phyloP scores from a whole-genome alignment of 1,140 invertebrate genomes.

The Pemphigus obesinymphae region DNA sequence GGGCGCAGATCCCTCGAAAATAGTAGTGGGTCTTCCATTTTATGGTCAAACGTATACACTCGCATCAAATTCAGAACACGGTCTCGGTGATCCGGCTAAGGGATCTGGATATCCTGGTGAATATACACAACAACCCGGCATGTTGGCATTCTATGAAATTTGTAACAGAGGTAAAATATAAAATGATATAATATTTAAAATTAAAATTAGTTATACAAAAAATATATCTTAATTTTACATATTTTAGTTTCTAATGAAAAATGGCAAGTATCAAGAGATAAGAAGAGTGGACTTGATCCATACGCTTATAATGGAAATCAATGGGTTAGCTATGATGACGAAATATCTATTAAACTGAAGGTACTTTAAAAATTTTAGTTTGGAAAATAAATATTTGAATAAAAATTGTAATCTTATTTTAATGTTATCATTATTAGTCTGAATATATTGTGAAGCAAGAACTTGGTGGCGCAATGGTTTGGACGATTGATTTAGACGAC shows the following conservation, averaged over 20 bases:
- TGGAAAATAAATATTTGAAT: not conserved
- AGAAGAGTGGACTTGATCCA: constrained; percentile 57
- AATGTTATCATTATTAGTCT: constrained; percentile 53
- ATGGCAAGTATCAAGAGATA: constrained; percentile 45
- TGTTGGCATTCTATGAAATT: constrained; percentile 85
- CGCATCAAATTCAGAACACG: constrained; percentile 53
- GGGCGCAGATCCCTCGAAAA: constrained; percentile 73
- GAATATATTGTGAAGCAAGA: constrained; percentile 65
- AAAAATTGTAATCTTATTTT: no score
- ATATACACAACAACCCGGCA: constrained; percentile 81
- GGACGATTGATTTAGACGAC: constrained; percentile 89
- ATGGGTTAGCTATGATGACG: constrained; percentile 88
- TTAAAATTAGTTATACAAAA: no score
- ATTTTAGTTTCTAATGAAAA: constrained; percentile 46
- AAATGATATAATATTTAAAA: no score
- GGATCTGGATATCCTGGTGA: constrained; percentile 74
- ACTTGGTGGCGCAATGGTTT: constrained; percentile 76
- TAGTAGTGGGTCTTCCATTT: constrained; percentile 80
- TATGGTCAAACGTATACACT: constrained; percentile 84
- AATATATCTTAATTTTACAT: not conserved
- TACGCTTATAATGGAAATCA: constrained; percentile 74
- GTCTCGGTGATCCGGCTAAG: constrained; percentile 54
- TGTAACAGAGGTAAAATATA: constrained; percentile 63
- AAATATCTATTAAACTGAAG: constrained; percentile 69
- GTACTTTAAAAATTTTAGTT: no score